Conservation (phyloP, 2,113 vertebrate species). For the Protomyctophum bolini region DNA sequence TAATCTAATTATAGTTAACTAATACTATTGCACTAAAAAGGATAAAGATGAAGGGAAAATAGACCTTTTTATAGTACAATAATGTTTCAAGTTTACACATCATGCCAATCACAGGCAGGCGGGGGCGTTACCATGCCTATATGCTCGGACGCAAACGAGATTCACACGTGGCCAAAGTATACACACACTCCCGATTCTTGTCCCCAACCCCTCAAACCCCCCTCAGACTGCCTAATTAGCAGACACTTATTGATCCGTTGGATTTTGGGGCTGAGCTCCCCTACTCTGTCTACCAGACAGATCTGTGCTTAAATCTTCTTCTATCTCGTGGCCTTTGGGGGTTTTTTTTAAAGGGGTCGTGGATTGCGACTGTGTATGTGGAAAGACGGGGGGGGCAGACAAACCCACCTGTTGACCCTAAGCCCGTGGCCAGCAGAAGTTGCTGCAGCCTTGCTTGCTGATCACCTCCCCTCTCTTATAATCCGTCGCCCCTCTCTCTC, state of each 20-base stretch:
- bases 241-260: conserved; percentile 77
- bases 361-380: too few relatives aligned
- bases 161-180: not conserved
- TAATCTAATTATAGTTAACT: too few relatives aligned
- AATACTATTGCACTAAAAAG: too few relatives aligned
- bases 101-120: too few relatives aligned
- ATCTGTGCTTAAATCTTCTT: conserved; percentile 67
- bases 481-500: conserved; percentile 24
- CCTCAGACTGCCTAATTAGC: conserved; percentile 69
- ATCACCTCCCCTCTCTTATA: too few relatives aligned
- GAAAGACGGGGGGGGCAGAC: not conserved
- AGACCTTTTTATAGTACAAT: too few relatives aligned
- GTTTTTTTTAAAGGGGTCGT: not conserved
- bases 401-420: conserved; percentile 70
- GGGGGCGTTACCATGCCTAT: too few relatives aligned
- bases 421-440: conserved; percentile 52
- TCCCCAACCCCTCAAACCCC: not conserved
- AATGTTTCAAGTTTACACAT: too few relatives aligned
- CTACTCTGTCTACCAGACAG: conserved; percentile 73
- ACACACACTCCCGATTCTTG: not conserved
- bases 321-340: conserved; percentile 45
- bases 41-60: too few relatives aligned
- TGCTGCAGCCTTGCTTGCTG: conserved; percentile 11
- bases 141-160: too few relatives aligned
- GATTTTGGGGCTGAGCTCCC: conserved; percentile 73